Conservation (phyloP, 1,140 invertebrate species). For the Drosophila ercepeae region DNA sequence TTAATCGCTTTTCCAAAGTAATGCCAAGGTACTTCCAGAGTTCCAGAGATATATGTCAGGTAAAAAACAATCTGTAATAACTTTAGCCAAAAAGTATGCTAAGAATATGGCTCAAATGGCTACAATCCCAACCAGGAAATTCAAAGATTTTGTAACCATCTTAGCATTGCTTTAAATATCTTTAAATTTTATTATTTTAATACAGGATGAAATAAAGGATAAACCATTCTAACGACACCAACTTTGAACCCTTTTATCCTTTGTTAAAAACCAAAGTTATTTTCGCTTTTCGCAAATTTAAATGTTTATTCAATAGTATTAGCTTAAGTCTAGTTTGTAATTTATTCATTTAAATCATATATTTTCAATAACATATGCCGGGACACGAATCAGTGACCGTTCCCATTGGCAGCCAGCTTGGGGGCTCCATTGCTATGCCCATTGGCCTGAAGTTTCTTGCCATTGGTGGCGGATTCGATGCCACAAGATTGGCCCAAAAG, state of each 20-base stretch:
- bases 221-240: too few species aligned
- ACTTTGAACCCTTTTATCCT: too few species aligned
- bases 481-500: constrained; percentile 42
- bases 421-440: constrained; percentile 61
- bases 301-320: constrained; percentile 55
- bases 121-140: too few species aligned
- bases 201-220: too few species aligned
- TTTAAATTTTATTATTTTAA: too few species aligned
- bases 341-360: constrained; percentile 46
- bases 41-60: background rate
- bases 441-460: constrained; percentile 64
- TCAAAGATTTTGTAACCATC: too few species aligned
- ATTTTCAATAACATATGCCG: constrained; percentile 47
- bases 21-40: too few species aligned
- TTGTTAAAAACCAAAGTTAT: background rate
- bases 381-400: constrained; percentile 44
- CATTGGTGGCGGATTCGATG: constrained; percentile 33
- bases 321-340: constrained; percentile 62
- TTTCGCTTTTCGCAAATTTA: background rate
- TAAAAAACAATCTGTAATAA: background rate
- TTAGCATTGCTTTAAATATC: background rate
- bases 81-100: background rate
- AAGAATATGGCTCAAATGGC: too few species aligned
- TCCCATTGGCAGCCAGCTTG: constrained; percentile 61
- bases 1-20: background rate